Conservation (phyloP, 2,888 invertebrate genomes). For the Rhyacophila evoluta region DNA sequence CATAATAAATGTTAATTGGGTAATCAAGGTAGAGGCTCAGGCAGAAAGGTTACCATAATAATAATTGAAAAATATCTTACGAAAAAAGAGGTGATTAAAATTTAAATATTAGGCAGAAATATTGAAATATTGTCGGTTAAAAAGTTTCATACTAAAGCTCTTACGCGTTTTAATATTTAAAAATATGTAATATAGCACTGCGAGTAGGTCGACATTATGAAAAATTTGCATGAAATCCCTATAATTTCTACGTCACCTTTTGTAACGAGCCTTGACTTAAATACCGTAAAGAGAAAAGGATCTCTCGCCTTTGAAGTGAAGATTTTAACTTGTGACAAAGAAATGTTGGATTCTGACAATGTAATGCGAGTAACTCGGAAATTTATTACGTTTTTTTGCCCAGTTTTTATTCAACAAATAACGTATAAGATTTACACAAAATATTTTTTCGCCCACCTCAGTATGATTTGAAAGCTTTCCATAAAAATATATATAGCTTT, state of each 20-base stretch:
- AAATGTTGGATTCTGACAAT: neutral
- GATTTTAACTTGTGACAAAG: neutral
- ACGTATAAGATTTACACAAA: too few relatives aligned
- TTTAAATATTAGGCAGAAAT: constrained; percentile 1
- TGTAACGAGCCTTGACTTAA: neutral
- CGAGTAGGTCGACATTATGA: neutral
- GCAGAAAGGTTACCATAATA: neutral
- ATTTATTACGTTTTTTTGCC: too few relatives aligned
- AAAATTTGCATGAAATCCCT: neutral
- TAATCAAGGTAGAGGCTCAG: neutral
- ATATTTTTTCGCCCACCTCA: too few relatives aligned
- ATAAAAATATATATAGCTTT: too few relatives aligned
- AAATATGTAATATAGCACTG: neutral
- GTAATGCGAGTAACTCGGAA: too few relatives aligned
- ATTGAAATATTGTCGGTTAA: neutral
- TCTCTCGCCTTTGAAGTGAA: constrained; percentile 5
- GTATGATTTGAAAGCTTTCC: too few relatives aligned
- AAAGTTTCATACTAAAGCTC: neutral
- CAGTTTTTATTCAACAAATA: too few relatives aligned
- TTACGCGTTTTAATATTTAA: neutral
- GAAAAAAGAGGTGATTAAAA: neutral
- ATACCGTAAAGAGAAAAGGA: neutral
- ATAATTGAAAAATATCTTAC: neutral
- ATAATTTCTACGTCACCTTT: constrained; percentile 12
- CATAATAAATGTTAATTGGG: constrained; percentile 1